Percentiles rank a stretch among this genome's conserved stretches.
phyloP scores from a whole-genome alignment of 2,888 invertebrate genomes.

The Phrixothrix hirtus region DNA sequence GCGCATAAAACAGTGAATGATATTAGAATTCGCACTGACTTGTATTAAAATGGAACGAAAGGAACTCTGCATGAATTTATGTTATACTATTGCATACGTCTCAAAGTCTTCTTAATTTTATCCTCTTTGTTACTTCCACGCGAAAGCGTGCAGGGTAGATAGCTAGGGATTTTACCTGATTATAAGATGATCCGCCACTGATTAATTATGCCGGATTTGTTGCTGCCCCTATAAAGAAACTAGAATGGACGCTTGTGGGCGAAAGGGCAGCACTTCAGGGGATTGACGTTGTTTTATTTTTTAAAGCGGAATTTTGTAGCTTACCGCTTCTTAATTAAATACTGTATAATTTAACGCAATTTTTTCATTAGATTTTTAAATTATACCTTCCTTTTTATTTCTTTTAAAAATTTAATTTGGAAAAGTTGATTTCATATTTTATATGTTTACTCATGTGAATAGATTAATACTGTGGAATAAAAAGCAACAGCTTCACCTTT shows the following conservation, averaged over 20 bases:
- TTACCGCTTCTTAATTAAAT: too few relatives aligned
- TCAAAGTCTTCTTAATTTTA: slow-evolving; percentile 4
- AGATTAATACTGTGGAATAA: too few relatives aligned
- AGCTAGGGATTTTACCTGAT: slow-evolving; percentile 2
- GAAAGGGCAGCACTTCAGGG: too few relatives aligned
- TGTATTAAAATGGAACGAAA: slow-evolving; percentile 34
- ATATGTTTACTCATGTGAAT: too few relatives aligned
- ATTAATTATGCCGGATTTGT: slow-evolving; percentile 16
- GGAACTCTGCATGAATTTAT: slow-evolving; percentile 16
- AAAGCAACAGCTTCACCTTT: too few relatives aligned
- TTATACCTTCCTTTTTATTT: too few relatives aligned
- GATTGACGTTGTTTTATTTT: too few relatives aligned
- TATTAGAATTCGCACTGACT: slow-evolving; percentile 39
- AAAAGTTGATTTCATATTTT: too few relatives aligned
- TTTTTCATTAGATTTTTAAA: too few relatives aligned
- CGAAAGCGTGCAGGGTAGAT: not conserved
- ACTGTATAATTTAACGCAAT: too few relatives aligned
- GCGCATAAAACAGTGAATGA: slow-evolving; percentile 20
- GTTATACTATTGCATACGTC: slow-evolving; percentile 7
- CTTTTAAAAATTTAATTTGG: too few relatives aligned
- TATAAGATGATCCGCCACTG: slow-evolving; percentile 1
- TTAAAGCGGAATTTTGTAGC: too few relatives aligned
- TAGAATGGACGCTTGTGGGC: slow-evolving; percentile 8
- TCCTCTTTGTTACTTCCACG: slow-evolving; percentile 1
- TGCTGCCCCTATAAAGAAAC: slow-evolving; percentile 8